Percentiles rank a stretch among this genome's conserved stretches.
phyloP scores from a whole-genome alignment of 2,888 invertebrate genomes.

The Mythimna lalbum region DNA sequence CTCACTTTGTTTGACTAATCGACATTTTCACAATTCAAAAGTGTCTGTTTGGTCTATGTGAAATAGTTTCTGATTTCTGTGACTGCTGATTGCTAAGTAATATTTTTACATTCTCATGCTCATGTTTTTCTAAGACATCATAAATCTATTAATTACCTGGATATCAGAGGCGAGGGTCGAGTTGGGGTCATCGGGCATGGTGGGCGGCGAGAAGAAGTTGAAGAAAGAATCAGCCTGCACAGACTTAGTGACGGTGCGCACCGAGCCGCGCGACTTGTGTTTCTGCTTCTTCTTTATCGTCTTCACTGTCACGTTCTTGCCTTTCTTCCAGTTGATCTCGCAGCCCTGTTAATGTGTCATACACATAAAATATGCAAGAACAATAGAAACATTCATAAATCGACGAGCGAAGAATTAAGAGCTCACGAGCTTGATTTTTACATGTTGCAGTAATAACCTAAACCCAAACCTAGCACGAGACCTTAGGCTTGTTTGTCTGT shows the following conservation, averaged over 20 bases:
- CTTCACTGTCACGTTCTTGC: constrained; percentile 99
- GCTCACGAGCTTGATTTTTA: neutral
- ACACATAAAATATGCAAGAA: constrained; percentile 1
- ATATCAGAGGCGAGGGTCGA: constrained; percentile 97
- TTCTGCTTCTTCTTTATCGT: constrained; percentile 99
- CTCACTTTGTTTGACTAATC: too few species aligned
- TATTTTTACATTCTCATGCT: neutral
- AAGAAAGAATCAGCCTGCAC: constrained; percentile 99
- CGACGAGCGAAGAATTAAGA: neutral
- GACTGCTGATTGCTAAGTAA: too few species aligned
- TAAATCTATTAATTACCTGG: constrained; percentile 79
- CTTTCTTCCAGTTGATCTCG: constrained; percentile 99
- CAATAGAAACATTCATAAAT: neutral
- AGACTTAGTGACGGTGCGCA: constrained; percentile 98
- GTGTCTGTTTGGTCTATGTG: too few species aligned
- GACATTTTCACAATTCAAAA: too few species aligned
- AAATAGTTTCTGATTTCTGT: too few species aligned
- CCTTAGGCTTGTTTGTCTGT: neutral
- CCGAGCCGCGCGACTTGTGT: constrained; percentile 98
- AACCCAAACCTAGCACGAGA: neutral
- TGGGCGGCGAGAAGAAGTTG: constrained; percentile 99
- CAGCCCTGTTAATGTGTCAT: constrained; percentile 92
- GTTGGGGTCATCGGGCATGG: constrained; percentile 95
- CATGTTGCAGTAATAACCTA: too few species aligned
- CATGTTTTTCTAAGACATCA: neutral